Evolutionary conservation across 2,113 vertebrate genomes (phyloP), one percentile per base, ranked within the genome.

Genomic region (Regulus satrapa): DNA sequence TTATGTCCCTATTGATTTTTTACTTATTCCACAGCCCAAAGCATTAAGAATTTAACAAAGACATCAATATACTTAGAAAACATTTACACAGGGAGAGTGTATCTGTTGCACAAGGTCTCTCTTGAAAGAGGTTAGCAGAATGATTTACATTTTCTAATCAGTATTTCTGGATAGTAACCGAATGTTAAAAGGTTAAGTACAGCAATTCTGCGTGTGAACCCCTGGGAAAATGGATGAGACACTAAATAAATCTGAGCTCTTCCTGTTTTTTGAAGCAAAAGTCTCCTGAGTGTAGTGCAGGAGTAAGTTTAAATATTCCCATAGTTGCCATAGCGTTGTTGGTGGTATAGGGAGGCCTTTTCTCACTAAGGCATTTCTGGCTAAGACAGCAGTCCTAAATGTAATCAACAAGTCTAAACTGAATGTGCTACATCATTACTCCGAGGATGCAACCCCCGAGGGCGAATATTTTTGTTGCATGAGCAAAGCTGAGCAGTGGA

Each of bases 11-110:
- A 83, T 95, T 92, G 85, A 90, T 93, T 89, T 94, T 94, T 80
- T 1, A 71, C 76, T 94, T 90, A 83, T 21, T 92, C 51, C 28
- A 41, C 82, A 93, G 63, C 51, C 18, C 38, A 74, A 86, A 84
- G 55, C 92, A 93, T 88, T 83, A 95, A 88, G 68, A 95, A 89
- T 92, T 91, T 84, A 96, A 89, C 74, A 58, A 41, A 91, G 41
- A 69, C 59, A 69, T 92, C 89, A 69, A 85, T 85, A 69, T 63
- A 21, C 28, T 84, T 85, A 24, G 32, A 62, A 78, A 85, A 78
- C 62, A 78, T 67, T 94, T 90, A 32, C 29, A 23, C 12, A 73
- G 72, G 45, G 83, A 85, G 49, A 51, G 18, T 40, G 21, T 38
- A 43, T 92, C 55, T 79, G 32, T 79, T 74, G 31, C 54, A 25